A percentile compares a stretch with the other conserved stretches of the same genome.
These are phyloP conservation scores for Agrotis exclamationis DNA, from an alignment of 2,888 invertebrate genomes.

Conservation along the genomic window DNA sequence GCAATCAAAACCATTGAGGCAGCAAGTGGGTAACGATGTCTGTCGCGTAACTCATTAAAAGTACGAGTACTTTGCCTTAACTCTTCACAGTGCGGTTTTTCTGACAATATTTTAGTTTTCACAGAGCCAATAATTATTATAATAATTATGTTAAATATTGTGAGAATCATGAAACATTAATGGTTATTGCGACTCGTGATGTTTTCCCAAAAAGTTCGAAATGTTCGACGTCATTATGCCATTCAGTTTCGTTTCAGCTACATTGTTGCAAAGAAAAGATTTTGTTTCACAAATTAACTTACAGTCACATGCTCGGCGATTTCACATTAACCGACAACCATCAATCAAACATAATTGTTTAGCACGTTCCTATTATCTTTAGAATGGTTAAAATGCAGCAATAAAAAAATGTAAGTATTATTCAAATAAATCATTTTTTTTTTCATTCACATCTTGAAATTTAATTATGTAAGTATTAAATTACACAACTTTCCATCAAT, in stretches of 20 bases:
- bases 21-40: conserved; percentile 55
- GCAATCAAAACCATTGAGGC: conserved; percentile 56
- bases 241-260: conserved; percentile 29
- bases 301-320: conserved; percentile 26
- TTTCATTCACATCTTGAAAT: too few species aligned
- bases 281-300: conserved; percentile 40
- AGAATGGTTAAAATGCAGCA: conserved; percentile 18
- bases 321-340: conserved; percentile 22
- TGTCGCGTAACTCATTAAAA: conserved; percentile 56
- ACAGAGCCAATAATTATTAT: conserved; percentile 31
- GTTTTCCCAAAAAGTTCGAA: conserved; percentile 43
- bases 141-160: conserved; percentile 37
- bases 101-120: conserved; percentile 42
- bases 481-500: too few species aligned
- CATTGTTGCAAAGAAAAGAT: conserved; percentile 36
- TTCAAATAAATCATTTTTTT: conserved; percentile 6
- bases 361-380: conserved; percentile 39
- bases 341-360: conserved; percentile 29
- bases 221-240: conserved; percentile 16
- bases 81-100: conserved; percentile 39
- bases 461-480: too few species aligned
- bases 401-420: conserved; percentile 14
- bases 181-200: conserved; percentile 33
- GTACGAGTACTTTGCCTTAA: conserved; percentile 33
- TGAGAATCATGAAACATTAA: conserved; percentile 19